Conservation (phyloP, 2,113 vertebrate genomes). For the Centropus bengalensis region DNA sequence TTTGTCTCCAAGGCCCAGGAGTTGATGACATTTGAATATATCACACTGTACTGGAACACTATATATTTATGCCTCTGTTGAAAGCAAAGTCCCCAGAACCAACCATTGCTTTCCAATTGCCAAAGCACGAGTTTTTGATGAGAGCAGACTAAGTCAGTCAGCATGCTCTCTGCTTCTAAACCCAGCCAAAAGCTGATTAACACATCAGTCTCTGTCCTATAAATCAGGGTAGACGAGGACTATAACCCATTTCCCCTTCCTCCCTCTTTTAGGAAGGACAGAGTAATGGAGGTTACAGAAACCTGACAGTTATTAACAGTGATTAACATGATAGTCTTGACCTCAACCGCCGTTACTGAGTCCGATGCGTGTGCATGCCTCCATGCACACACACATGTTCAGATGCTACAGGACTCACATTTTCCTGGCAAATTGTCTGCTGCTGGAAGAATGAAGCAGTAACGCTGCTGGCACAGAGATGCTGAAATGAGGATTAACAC, state of each 20-base stretch:
- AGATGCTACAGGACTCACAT: constrained; percentile 11
- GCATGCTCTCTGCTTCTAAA: background rate
- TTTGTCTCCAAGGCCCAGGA: constrained; percentile 12
- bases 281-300: constrained; percentile 36
- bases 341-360: background rate
- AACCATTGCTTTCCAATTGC: constrained; percentile 2
- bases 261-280: constrained; percentile 18
- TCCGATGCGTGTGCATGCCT: background rate
- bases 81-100: constrained; percentile 48
- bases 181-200: constrained; percentile 8
- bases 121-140: constrained; percentile 30
- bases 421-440: constrained; percentile 57
- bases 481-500: background rate
- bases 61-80: constrained; percentile 43
- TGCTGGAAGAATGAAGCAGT: constrained; percentile 43
- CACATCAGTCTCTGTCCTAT: constrained; percentile 27
- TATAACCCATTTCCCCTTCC: background rate
- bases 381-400: background rate
- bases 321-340: constrained; percentile 32
- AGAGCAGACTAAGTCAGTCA: constrained; percentile 12
- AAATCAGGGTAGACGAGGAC: constrained; percentile 28
- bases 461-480: constrained; percentile 30
- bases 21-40: constrained; percentile 49
- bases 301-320: constrained; percentile 29
- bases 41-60: constrained; percentile 20